Evolutionary conservation across 2,113 vertebrate species (phyloP), one percentile per base, ranked within the genome.

Genomic region (Melozone crissalis): DNA sequence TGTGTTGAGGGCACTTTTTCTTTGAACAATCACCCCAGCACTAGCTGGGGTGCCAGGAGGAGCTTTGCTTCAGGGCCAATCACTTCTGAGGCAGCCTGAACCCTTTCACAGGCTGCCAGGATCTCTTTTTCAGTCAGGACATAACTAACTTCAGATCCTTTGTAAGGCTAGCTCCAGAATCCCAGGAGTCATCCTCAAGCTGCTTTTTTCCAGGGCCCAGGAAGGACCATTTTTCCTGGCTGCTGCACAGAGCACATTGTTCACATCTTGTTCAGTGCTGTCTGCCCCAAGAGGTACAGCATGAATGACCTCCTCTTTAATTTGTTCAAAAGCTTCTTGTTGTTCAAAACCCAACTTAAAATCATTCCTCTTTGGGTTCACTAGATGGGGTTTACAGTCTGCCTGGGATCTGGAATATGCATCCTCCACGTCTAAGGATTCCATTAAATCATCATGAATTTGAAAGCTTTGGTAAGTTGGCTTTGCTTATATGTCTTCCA

Each of bases 221-320:
- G 35, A 49, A 69, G 65, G 35, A 28, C 35, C 19, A 24, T 43
- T 51, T 12, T n/a, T 17, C 24, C 11, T 30, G 35, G 37, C 12
- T 61, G 30, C 37, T 43, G 24, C 30, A 43, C 10, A 35, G 12
- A 51, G 15, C 12, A 71, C 1, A 20, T 43, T 61, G n/a, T 28
- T n/a, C 5, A 28, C 7, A 12, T 30, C 54, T 51, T 41, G 44
- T 13, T 15, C 7, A 23, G 19, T 35, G 19, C 30, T n/a, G 24
- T 19, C 19, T 19, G 12, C 9, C 23, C 31, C 55, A 30, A 30
- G 30, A 0, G 2, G 23, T 35, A 51, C 1, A 2, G 15, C 19
- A 12, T 7, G 15, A 71, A 15, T 31, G 35, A 35, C 18, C 7
- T 41, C 5, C 20, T 61, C 4, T 35, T 61, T 15, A 43, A 30